Percentiles rank a stretch among this genome's conserved stretches.
Conservation (phyloP, 2,888 invertebrate genomes). For the Myopa testacea region DNA sequence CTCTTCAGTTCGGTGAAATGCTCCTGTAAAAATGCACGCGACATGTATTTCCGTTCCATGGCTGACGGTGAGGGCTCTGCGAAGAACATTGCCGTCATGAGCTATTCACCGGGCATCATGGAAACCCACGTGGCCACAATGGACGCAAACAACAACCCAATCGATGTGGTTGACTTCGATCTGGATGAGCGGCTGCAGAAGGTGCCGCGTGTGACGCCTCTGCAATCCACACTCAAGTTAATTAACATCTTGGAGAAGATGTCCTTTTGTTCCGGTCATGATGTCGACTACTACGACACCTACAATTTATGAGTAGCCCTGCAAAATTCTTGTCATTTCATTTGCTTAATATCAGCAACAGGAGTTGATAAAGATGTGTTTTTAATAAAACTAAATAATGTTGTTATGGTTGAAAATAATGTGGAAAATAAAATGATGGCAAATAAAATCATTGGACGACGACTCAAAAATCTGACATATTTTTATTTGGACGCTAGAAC, state of each 20-base stretch:
- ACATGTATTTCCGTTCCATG: conserved; percentile 65
- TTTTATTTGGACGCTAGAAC: no score
- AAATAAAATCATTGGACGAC: no score
- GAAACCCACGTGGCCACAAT: conserved; percentile 52
- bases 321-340: conserved; percentile 46
- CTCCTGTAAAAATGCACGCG: conserved; percentile 62
- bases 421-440: no score
- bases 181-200: conserved; percentile 45
- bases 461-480: no score
- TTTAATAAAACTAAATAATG: neutral
- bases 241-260: conserved; percentile 62
- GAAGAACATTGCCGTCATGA: conserved; percentile 56
- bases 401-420: no score
- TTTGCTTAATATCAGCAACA: neutral
- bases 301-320: conserved; percentile 60
- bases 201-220: conserved; percentile 54
- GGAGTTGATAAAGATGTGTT: neutral
- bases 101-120: conserved; percentile 60
- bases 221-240: conserved; percentile 58
- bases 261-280: conserved; percentile 64
- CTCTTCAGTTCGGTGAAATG: conserved; percentile 57
- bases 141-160: conserved; percentile 59
- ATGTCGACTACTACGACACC: conserved; percentile 65
- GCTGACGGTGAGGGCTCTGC: conserved; percentile 58
- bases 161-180: conserved; percentile 52